Conservation (phyloP, 2,113 vertebrate genomes). For the human (Homo sapiens) region DNA sequence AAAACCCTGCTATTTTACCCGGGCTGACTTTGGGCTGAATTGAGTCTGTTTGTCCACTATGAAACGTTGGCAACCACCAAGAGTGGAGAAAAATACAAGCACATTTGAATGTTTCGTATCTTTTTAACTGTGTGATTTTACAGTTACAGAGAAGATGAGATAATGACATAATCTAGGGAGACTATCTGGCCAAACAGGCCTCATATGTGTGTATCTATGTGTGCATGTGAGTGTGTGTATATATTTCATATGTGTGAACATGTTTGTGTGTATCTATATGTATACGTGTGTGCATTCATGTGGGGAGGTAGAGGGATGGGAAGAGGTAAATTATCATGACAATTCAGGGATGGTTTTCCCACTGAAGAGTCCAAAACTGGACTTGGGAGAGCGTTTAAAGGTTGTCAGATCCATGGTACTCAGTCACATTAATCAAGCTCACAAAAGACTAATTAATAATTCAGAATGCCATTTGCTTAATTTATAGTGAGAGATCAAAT, state of each 20-base stretch:
- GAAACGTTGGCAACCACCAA: not conserved
- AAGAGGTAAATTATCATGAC: not conserved
- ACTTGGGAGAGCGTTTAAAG: not conserved
- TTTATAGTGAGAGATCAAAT: not conserved
- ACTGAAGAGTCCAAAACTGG: not conserved
- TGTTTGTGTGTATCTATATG: not conserved
- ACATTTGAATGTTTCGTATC: not conserved
- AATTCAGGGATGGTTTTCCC: not conserved
- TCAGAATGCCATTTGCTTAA: not conserved
- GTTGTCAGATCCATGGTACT: not conserved
- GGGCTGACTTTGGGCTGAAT: not conserved
- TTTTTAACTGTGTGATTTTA: not conserved
- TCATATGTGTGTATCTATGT: not conserved
- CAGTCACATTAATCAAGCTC: not conserved
- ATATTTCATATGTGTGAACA: not conserved
- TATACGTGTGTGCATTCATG: not conserved
- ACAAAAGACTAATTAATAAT: conserved; percentile 19
- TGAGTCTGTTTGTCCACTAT: not conserved
- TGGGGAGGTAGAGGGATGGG: not conserved
- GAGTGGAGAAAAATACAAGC: not conserved
- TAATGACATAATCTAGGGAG: not conserved
- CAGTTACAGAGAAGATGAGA: not conserved
- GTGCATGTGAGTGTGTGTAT: not conserved
- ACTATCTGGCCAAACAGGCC: not conserved
- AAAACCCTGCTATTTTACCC: not conserved